Evolutionary conservation across 2,797 vertebrate genomes (phyloP).

Genomic region (Mastacembelus armatus): DNA sequence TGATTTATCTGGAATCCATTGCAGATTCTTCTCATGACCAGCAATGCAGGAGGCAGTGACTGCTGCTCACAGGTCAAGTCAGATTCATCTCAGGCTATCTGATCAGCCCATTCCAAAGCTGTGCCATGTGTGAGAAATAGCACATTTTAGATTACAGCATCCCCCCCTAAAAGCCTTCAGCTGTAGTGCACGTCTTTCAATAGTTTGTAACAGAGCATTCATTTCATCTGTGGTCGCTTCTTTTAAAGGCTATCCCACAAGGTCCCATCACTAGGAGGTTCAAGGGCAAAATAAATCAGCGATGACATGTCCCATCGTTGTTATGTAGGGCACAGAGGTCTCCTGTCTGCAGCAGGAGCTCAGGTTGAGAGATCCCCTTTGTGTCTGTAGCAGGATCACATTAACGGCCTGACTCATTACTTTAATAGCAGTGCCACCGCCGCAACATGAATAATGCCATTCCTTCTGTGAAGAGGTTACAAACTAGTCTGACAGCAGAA

Average conservation of each 20-base stretch:
- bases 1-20: conserved; percentile 65
- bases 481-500: conserved; percentile 50
- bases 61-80: conserved; percentile 72
- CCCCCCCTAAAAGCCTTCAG: conserved; percentile 70
- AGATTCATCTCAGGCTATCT: conserved; percentile 71
- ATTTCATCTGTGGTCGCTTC: conserved; percentile 68
- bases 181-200: conserved; percentile 51
- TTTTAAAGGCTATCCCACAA: conserved; percentile 74
- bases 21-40: conserved; percentile 67
- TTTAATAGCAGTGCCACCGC: conserved; percentile 66
- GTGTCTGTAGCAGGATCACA: conserved; percentile 72
- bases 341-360: conserved; percentile 62
- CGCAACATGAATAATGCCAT: conserved; percentile 67
- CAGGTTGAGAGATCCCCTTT: conserved; percentile 75
- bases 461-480: conserved; percentile 58
- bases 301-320: conserved; percentile 72
- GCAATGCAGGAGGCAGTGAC: conserved; percentile 54
- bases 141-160: conserved; percentile 74
- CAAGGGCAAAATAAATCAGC: conserved; percentile 84
- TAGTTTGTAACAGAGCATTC: conserved; percentile 63
- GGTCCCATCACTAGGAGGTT: conserved; percentile 74
- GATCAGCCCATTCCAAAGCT: conserved; percentile 61
- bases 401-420: conserved; percentile 79
- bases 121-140: conserved; percentile 65
- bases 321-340: conserved; percentile 75